Evolutionary conservation across 2,797 vertebrate genomes (phyloP).

Genomic region (Galago senegalensis): DNA sequence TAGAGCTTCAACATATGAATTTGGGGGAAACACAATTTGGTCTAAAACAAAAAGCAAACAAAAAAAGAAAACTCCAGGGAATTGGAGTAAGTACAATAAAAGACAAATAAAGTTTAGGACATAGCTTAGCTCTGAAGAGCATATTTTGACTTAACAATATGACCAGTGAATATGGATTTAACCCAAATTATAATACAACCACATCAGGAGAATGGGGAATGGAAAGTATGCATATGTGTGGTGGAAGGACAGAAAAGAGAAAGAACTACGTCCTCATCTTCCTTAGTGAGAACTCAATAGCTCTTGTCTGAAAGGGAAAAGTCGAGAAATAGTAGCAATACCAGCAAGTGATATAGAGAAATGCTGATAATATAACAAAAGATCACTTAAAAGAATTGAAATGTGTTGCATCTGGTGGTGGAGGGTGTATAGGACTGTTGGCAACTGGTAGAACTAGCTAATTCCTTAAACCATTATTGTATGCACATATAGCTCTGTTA

Average conservation of each 20-base stretch:
- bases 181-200: slow-evolving; percentile 38
- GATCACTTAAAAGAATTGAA: neutral
- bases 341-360: neutral
- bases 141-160: neutral
- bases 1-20: neutral
- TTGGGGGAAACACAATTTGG: neutral
- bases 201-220: neutral
- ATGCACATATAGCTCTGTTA: neutral
- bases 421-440: neutral
- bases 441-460: neutral
- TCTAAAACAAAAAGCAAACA: neutral
- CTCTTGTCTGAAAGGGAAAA: neutral
- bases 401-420: neutral
- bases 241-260: neutral
- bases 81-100: slow-evolving; percentile 10
- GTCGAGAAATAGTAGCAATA: neutral
- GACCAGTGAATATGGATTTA: slow-evolving; percentile 57
- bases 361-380: neutral
- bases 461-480: neutral
- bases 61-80: slow-evolving; percentile 38
- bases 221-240: slow-evolving; percentile 32
- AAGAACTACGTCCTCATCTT: neutral
- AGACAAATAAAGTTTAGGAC: slow-evolving; percentile 38
- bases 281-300: neutral
- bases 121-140: slow-evolving; percentile 42